Evolutionary conservation across 2,113 vertebrate genomes (phyloP), one percentile per base, ranked within the genome.

Genomic region (Meleagris gallopavo): DNA sequence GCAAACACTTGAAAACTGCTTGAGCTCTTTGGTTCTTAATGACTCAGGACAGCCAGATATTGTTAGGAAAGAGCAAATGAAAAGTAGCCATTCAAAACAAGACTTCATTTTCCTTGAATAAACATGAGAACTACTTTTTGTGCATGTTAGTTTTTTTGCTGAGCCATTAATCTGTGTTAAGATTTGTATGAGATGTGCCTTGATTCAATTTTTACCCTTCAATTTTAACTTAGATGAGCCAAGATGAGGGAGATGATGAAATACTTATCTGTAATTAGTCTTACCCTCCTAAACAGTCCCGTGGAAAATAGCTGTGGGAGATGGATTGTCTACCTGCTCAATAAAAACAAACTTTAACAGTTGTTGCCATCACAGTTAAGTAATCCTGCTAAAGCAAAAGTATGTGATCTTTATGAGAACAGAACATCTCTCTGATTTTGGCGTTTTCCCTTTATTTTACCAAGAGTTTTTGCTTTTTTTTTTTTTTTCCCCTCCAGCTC

Each of bases 381-480:
- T 85, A 79, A 89, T 86, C 71, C 48, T 73, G n/a, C 73, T 96
- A 75, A 86, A 95, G 62, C 65, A 90, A 75, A 84, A 16, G 38
- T 70, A n/a, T 3, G 14, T 30, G 70, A 16, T 38, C 77, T 86
- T 91, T 93, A 24, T 67, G 32, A n/a, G 55, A 58, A 55, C 8
- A 0, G n/a, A 34, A 52, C 3, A 3, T 69, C 8, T 71, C n/a
- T 67, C 29, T 92, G 40, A 9, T 50, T 71, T 86, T 29, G 52
- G 9, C 10, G 15, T 29, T 54, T 54, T 29, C 29, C 27, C 52
- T 54, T 54, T 54, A 29, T 54, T 54, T 54, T 54, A 54, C 27
- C 27, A 30, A 54, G 48, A 50, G 27, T 29, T 29, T 29, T 54
- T 54, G 25, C 24, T 54, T 15, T 52, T 52, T 50, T 50, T 20